Base-by-base conservation (phyloP, 2,888 invertebrate genomes). In the Amphipyra tragopoginis region DNA sequence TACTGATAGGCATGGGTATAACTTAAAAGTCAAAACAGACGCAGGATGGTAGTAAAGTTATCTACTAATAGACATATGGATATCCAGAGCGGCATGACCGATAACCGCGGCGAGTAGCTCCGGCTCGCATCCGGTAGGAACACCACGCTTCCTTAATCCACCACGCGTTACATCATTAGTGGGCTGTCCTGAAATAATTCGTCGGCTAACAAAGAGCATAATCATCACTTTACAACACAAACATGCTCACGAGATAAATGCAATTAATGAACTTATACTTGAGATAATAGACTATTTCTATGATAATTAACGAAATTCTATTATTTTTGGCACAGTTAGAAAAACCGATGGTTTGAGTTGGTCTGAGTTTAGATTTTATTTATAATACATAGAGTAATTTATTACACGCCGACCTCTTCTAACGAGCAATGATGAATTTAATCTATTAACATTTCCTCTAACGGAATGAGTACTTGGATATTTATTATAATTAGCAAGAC, bases 371-470 rank as follows among this genome's bases (percentile, higher is more conserved):
- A 21, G 21, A 21, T 21, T 21, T 21, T 21, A 21, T 2, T 21
- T 21, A 1, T 21, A 21, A 21, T 21, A 2, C 21, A 21, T 21
- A 21, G 21, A 21, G 21, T 3, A 21, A 21, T 21, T 21, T 21
- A 21, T 21, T 21, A 21, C 21, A 21, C 21, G 21, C 21, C 21
- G 21, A 21, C 21, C 21, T 21, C 21, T 21, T 21, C 21, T 3
- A 21, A 21, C 21, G 21, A 21, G 21, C 21, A 21, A 21, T 21
- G 21, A 21, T 21, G 21, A 21, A 21, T 21, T 82, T 77, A 84
- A 83, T 83, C 80, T 79, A 84, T 86, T 83, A 84, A 75, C 71
- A 69, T 87, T 86, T 86, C 85, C 85, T 83, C 81, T 77, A 81
- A 80, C 76, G 71, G 77, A 51, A 73, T 65, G 66, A 72, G 74